These are phyloP conservation scores for Lathamus discolor DNA, from an alignment of 2,113 vertebrate species.

Conservation along the genomic window DNA sequence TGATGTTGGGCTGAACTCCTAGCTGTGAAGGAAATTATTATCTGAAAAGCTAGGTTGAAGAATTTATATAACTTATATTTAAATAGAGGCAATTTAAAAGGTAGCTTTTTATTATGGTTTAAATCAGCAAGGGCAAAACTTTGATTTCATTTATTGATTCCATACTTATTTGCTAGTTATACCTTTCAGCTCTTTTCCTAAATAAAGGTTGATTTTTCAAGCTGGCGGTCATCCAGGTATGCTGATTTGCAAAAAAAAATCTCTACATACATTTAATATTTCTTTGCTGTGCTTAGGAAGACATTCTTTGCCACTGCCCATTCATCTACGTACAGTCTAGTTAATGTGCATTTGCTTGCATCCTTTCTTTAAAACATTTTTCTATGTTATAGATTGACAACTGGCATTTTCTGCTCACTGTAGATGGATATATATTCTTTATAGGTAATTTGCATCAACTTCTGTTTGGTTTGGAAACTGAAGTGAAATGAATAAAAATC, in stretches of 20 bases:
- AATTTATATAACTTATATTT: neutral
- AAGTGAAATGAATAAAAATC: neutral
- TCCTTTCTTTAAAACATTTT: neutral
- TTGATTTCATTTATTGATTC: neutral
- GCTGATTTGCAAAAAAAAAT: neutral
- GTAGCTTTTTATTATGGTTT: neutral
- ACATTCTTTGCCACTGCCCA: neutral
- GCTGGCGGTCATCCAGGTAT: neutral
- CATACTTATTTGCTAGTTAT: neutral
- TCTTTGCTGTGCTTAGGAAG: neutral
- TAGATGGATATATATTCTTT: neutral
- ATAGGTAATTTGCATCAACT: neutral
- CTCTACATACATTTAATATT: neutral
- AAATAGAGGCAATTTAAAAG: neutral
- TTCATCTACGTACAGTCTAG: neutral
- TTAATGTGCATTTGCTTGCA: neutral
- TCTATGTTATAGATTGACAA: neutral
- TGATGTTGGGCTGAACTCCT: neutral
- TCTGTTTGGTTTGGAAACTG: neutral
- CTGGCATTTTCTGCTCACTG: neutral
- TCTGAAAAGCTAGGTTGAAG: neutral
- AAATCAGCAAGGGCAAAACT: neutral
- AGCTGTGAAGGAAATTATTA: neutral
- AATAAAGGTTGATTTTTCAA: neutral
- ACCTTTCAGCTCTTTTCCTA: neutral